Percentiles rank a stretch among this genome's conserved stretches.
These are phyloP conservation scores for Parnassius orleans DNA, from an alignment of 2,888 invertebrate species.

Conservation along the genomic window DNA sequence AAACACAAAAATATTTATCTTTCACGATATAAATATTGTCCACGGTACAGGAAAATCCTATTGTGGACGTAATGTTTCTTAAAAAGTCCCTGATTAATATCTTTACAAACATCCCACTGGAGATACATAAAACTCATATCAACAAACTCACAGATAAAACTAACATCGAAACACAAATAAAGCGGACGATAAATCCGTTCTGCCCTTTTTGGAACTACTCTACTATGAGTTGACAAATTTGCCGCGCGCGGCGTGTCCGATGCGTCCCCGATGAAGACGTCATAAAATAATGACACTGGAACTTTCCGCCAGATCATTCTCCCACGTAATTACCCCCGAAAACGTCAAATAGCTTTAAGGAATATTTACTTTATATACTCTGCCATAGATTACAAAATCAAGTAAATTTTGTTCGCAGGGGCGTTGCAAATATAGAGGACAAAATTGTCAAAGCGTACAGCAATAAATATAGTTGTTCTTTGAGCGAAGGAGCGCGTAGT, in stretches of 20 bases:
- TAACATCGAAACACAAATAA: conserved; percentile 33
- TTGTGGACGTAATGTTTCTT: no score
- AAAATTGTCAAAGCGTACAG: conserved; percentile 67
- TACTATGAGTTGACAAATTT: conserved; percentile 50
- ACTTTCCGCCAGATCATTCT: conserved; percentile 56
- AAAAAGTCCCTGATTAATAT: not conserved
- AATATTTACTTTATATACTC: conserved; percentile 27
- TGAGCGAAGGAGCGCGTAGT: conserved; percentile 54
- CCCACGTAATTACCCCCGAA: conserved; percentile 49
- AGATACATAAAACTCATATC: conserved; percentile 9
- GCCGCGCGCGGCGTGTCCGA: conserved; percentile 47
- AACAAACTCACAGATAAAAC: conserved; percentile 23
- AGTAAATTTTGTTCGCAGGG: conserved; percentile 26
- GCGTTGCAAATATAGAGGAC: conserved; percentile 43
- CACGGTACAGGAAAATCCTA: not conserved
- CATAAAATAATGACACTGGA: conserved; percentile 72
- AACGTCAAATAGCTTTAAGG: conserved; percentile 28
- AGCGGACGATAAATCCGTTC: conserved; percentile 42
- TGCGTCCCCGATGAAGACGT: conserved; percentile 60
- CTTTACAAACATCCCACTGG: not conserved
- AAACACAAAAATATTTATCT: not conserved
- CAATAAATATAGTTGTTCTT: conserved; percentile 69
- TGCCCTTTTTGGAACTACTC: conserved; percentile 46
- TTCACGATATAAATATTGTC: not conserved
- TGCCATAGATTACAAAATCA: conserved; percentile 24